Evolutionary conservation across 2,888 invertebrate genomes (phyloP).

Genomic region (Parnassius apollo): DNA sequence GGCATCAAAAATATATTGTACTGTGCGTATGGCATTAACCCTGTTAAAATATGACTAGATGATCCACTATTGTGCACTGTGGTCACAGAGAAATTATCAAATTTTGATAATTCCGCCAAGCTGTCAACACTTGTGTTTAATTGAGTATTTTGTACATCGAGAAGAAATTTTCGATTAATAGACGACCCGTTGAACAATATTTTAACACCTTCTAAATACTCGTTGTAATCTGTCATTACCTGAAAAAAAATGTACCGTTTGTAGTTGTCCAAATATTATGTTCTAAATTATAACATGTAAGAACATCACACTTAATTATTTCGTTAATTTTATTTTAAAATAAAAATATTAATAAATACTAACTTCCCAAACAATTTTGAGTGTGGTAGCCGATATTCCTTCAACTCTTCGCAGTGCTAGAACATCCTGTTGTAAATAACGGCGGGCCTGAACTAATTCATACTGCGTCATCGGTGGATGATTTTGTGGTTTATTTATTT

Average conservation of each 20-base stretch:
- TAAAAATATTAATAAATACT: conserved; percentile 47
- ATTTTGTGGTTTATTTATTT: conserved; percentile 75
- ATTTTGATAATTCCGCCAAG: conserved; percentile 61
- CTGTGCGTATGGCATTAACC: conserved; percentile 91
- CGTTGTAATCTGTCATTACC: conserved; percentile 76
- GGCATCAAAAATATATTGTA: conserved; percentile 97
- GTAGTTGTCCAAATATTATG: neutral
- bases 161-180: conserved; percentile 54
- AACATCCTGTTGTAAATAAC: conserved; percentile 89
- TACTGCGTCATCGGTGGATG: conserved; percentile 86
- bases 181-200: conserved; percentile 80
- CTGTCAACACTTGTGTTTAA: conserved; percentile 58
- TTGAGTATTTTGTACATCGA: conserved; percentile 52
- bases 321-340: too few species aligned
- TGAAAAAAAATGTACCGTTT: conserved; percentile 40
- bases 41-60: conserved; percentile 87
- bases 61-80: conserved; percentile 86
- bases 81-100: conserved; percentile 84
- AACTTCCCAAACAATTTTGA: conserved; percentile 91
- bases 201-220: conserved; percentile 85
- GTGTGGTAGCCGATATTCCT: conserved; percentile 87
- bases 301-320: too few species aligned
- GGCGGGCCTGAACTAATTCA: conserved; percentile 88
- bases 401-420: conserved; percentile 86
- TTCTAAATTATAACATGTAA: too few species aligned